Conservation (phyloP, 2,113 vertebrate genomes). For the Lepisosteus oculatus region DNA sequence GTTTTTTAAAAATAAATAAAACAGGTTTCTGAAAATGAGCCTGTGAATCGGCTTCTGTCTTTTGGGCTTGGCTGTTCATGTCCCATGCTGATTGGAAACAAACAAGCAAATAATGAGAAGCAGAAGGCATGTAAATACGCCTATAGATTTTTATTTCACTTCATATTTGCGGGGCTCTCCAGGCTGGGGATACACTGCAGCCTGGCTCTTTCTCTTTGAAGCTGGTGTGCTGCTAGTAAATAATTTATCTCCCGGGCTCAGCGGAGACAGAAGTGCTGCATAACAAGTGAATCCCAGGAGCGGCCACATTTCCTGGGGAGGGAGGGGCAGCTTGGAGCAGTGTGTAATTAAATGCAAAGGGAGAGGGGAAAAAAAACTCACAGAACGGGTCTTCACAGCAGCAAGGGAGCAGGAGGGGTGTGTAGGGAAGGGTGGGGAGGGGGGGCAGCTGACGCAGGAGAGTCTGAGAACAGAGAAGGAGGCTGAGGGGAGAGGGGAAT, state of each 20-base stretch:
- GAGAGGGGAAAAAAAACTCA: not conserved
- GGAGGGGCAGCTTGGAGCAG: conserved; percentile 1
- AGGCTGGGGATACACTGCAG: conserved; percentile 8
- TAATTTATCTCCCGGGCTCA: conserved; percentile 20
- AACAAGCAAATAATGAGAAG: not conserved
- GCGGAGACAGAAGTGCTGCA: conserved; percentile 14
- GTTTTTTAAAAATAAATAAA: too few relatives aligned
- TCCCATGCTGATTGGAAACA: not conserved
- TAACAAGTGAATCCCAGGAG: conserved; percentile 14
- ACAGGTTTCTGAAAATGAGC: not conserved
- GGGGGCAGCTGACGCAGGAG: not conserved
- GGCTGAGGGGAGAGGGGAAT: not conserved
- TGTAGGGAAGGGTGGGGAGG: not conserved
- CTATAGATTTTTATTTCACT: not conserved
- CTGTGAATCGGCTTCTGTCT: not conserved
- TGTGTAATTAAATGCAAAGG: conserved; percentile 21
- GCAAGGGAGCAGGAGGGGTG: not conserved
- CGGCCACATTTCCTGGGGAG: not conserved
- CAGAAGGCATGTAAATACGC: conserved; percentile 5
- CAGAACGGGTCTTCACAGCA: conserved; percentile 3
- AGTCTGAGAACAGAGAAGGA: not conserved
- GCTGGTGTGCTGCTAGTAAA: conserved; percentile 14
- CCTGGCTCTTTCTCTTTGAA: conserved; percentile 7
- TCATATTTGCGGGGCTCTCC: conserved; percentile 7
- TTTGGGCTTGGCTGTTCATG: not conserved